These are phyloP conservation scores for Parasteatoda lunata DNA, from an alignment of 2,888 invertebrate species.

Conservation along the genomic window DNA sequence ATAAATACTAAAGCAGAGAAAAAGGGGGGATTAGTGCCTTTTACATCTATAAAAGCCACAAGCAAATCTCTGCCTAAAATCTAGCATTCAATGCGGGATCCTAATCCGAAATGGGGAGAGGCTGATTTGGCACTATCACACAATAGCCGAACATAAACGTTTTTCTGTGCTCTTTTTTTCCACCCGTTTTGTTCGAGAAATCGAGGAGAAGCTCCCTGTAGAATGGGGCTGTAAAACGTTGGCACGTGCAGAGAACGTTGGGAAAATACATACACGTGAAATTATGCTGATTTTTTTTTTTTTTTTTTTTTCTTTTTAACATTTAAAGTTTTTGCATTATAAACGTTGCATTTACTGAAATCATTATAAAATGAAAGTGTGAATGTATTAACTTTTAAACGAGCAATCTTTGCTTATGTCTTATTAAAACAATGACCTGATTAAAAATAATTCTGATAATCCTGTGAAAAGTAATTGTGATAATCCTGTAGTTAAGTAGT, in stretches of 20 bases:
- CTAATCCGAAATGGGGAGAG: conserved; percentile 48
- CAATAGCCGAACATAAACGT: conserved; percentile 64
- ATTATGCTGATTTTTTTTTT: too few species aligned
- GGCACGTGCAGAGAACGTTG: conserved; percentile 36
- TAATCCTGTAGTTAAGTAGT: too few species aligned
- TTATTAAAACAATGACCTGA: too few species aligned
- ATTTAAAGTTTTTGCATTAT: too few species aligned
- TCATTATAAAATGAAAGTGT: too few species aligned
- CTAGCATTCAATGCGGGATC: conserved; percentile 38
- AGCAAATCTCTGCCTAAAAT: conserved; percentile 52
- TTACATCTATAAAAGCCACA: conserved; percentile 61
- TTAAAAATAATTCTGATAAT: too few species aligned
- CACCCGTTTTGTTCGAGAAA: conserved; percentile 51
- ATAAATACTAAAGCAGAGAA: conserved; percentile 23
- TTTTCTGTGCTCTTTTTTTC: conserved; percentile 20
- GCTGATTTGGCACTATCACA: conserved; percentile 46
- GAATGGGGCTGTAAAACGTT: conserved; percentile 20
- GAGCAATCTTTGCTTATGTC: too few species aligned
- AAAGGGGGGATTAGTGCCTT: conserved; percentile 44
- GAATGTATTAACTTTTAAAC: too few species aligned
- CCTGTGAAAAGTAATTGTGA: too few species aligned
- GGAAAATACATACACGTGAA: too few species aligned
- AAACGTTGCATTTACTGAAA: too few species aligned
- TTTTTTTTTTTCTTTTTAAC: too few species aligned
- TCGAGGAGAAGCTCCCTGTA: conserved; percentile 5